These are phyloP conservation scores for Penaeus indicus DNA, from an alignment of 1,140 invertebrate species.

Conservation along the genomic window DNA sequence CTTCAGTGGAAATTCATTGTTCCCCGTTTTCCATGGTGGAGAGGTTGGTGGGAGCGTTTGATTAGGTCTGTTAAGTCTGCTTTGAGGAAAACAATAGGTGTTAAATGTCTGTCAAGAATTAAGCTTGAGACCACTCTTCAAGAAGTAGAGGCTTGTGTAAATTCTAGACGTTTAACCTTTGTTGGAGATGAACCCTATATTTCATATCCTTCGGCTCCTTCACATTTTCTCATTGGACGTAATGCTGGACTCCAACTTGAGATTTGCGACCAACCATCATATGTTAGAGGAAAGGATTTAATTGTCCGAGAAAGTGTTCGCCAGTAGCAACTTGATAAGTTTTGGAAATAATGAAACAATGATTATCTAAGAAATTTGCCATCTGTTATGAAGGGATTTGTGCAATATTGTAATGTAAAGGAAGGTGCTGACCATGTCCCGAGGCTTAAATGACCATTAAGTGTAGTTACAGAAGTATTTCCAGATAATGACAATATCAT, in stretches of 20 bases:
- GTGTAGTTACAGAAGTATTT: too few species aligned
- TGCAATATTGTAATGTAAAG: too few species aligned
- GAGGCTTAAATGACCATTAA: too few species aligned
- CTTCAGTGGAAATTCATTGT: slow-evolving; percentile 58
- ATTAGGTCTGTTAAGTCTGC: neutral
- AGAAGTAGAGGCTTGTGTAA: too few species aligned
- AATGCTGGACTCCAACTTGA: neutral
- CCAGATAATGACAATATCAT: too few species aligned
- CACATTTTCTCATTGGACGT: slow-evolving; percentile 40
- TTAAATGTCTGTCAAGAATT: slow-evolving; percentile 2
- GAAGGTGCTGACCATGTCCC: too few species aligned
- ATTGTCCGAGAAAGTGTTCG: too few species aligned
- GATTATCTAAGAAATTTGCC: too few species aligned
- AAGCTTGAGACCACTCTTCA: too few species aligned
- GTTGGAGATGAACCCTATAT: slow-evolving; percentile 19
- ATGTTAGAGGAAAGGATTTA: slow-evolving; percentile 6
- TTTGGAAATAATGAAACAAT: too few species aligned
- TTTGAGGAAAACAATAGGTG: slow-evolving; percentile 51
- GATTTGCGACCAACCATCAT: neutral
- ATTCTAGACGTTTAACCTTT: slow-evolving; percentile 41
- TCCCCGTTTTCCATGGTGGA: slow-evolving; percentile 46
- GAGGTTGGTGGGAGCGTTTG: slow-evolving; percentile 57
- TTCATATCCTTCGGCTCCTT: slow-evolving; percentile 15
- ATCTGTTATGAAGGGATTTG: too few species aligned
- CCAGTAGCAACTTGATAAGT: neutral